Evolutionary conservation across 2,888 invertebrate species (phyloP).

Genomic region (Lepidonotus clava): DNA sequence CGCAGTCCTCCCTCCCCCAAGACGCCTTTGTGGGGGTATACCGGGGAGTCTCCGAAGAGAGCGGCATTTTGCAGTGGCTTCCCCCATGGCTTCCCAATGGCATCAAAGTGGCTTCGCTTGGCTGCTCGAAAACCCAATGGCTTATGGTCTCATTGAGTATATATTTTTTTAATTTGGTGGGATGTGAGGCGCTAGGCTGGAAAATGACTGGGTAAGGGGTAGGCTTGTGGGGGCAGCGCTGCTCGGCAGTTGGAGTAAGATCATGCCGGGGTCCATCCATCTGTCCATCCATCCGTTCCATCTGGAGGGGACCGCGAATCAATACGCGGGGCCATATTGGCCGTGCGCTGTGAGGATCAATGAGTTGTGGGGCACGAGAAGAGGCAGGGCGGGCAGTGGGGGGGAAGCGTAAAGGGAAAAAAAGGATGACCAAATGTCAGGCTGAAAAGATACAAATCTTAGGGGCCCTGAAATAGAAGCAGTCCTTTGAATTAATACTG

Average conservation of each 20-base stretch:
- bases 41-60: neutral
- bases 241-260: neutral
- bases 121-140: neutral
- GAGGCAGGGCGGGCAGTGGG: neutral
- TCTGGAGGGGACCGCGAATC: neutral
- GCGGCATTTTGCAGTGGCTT: neutral
- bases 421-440: neutral
- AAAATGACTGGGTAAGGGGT: too few species aligned
- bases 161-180: neutral
- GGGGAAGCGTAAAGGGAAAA: neutral
- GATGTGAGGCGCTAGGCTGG: neutral
- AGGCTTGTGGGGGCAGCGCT: too few species aligned
- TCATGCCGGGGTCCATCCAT: conserved; percentile 11
- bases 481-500: conserved; percentile 19
- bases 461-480: neutral
- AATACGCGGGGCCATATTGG: neutral
- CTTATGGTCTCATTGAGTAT: neutral
- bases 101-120: conserved; percentile 14
- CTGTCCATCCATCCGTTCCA: neutral
- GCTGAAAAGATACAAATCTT: conserved; percentile 19
- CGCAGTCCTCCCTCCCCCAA: too few species aligned
- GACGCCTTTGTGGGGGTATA: neutral
- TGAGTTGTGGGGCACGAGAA: neutral
- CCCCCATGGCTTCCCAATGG: neutral
- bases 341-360: neutral